Evolutionary conservation across 2,797 vertebrate genomes (phyloP).

Genomic region (Arremon brunneinucha): DNA sequence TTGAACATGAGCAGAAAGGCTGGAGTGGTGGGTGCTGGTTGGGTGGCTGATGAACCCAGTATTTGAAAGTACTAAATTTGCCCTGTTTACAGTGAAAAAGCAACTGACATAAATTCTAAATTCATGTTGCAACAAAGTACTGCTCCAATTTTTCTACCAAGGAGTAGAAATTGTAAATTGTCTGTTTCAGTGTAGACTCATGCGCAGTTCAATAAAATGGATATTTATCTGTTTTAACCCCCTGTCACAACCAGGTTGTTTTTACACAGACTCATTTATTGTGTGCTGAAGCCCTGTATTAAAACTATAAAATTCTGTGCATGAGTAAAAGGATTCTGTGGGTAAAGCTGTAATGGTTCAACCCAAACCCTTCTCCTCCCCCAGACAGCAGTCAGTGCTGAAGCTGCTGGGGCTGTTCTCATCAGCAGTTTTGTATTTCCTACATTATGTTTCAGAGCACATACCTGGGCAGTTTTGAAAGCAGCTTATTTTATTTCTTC

Average conservation of each 20-base stretch:
- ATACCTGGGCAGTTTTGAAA: not conserved
- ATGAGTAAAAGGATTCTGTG: not conserved
- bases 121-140: not conserved
- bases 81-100: not conserved
- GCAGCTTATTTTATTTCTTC: not conserved
- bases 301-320: not conserved
- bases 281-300: not conserved
- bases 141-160: not conserved
- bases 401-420: not conserved
- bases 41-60: not conserved
- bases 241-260: not conserved
- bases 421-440: not conserved
- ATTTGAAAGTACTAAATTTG: not conserved
- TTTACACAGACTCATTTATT: not conserved
- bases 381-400: not conserved
- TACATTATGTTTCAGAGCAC: not conserved
- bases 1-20: not conserved
- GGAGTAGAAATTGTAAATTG: not conserved
- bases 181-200: not conserved
- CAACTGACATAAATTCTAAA: not conserved
- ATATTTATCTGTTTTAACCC: not conserved
- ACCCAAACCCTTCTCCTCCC: not conserved
- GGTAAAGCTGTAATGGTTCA: not conserved
- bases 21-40: not conserved
- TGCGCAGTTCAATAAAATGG: not conserved